Percentiles rank a stretch among this genome's conserved stretches.
Evolutionary conservation across 1,140 invertebrate species (phyloP).

Genomic region (Macrosteles quadrilineatus): DNA sequence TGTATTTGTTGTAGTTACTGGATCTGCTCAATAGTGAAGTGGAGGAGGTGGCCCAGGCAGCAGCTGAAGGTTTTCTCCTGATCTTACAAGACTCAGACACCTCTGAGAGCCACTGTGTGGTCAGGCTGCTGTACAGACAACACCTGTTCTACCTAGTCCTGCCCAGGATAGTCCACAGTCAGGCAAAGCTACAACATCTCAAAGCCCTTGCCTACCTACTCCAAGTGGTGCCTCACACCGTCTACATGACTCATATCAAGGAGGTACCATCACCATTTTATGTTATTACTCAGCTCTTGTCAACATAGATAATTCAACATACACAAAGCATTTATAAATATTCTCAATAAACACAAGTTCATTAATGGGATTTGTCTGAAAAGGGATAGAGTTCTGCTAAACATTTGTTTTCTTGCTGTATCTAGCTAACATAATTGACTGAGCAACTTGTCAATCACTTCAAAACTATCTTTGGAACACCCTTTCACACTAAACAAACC

Average conservation of each 20-base stretch:
- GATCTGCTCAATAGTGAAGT: not conserved
- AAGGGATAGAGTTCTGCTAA: too few relatives aligned
- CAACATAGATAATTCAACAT: too few relatives aligned
- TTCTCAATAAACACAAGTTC: too few relatives aligned
- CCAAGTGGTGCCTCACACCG: not conserved
- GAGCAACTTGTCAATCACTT: too few relatives aligned
- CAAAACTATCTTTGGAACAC: too few relatives aligned
- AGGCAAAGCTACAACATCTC: not conserved
- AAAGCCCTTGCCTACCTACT: not conserved
- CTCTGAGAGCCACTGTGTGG: not conserved
- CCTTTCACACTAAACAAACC: too few relatives aligned
- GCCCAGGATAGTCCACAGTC: not conserved
- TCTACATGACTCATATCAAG: slow-evolving; percentile 1
- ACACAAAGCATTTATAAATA: too few relatives aligned
- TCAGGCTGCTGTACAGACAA: slow-evolving; percentile 6
- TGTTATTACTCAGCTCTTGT: too few relatives aligned
- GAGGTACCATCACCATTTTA: too few relatives aligned
- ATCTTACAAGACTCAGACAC: not conserved
- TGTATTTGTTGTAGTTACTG: not conserved
- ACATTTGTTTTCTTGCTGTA: too few relatives aligned
- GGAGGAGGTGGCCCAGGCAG: not conserved
- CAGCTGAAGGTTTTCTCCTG: not conserved
- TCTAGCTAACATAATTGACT: too few relatives aligned
- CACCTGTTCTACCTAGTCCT: not conserved
- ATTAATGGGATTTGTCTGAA: too few relatives aligned